Percentiles rank a stretch among this genome's conserved stretches.
Conservation (phyloP, 2,113 vertebrate genomes). For the Hippoglossus stenolepis region DNA sequence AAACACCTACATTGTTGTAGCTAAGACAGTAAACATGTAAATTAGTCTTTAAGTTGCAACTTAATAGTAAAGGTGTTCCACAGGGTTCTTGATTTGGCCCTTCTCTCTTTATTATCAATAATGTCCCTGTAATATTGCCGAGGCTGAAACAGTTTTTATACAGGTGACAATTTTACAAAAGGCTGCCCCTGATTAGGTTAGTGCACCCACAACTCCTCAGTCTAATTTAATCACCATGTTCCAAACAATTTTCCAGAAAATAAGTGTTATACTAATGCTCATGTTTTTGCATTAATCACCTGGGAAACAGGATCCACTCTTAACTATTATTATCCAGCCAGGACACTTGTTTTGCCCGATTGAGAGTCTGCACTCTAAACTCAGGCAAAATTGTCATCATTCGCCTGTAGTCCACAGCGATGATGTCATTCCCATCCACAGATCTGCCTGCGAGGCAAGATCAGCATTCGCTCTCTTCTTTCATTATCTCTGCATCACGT, state of each 20-base stretch:
- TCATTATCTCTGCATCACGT: constrained; percentile 33
- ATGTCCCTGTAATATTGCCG: not conserved
- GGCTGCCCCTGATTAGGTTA: not conserved
- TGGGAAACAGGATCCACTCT: not conserved
- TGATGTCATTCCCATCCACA: constrained; percentile 46
- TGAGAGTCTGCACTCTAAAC: not conserved
- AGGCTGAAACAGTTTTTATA: not conserved
- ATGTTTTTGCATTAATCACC: not conserved
- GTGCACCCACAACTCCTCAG: not conserved
- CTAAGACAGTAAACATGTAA: not conserved
- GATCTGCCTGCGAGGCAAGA: constrained; percentile 39
- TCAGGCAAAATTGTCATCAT: constrained; percentile 2
- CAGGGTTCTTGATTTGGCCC: too few relatives aligned
- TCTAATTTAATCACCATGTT: not conserved
- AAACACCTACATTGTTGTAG: not conserved
- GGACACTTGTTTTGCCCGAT: not conserved
- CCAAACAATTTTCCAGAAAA: not conserved
- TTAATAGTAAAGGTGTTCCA: not conserved
- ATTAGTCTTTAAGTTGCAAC: too few relatives aligned
- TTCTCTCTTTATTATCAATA: not conserved
- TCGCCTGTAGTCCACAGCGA: constrained; percentile 18
- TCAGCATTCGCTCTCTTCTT: constrained; percentile 34
- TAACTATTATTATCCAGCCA: not conserved
- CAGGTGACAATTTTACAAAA: not conserved
- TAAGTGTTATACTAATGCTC: not conserved